Conservation (phyloP, 1,140 invertebrate genomes). For the Drosophila albomicans region DNA sequence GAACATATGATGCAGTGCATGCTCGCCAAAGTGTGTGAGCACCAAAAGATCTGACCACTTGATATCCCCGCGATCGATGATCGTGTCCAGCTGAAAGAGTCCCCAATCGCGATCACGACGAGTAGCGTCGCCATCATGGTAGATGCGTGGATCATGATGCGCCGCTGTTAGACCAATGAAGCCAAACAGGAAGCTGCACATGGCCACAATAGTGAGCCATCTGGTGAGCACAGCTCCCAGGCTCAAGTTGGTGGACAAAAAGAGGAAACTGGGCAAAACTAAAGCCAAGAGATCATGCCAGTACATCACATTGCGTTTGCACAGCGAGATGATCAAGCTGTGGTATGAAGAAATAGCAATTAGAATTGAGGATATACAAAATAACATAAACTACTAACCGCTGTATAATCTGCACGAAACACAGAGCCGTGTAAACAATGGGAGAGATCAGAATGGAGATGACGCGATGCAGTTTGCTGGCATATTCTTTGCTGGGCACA, state of each 20-base stretch:
- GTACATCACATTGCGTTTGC: conserved; percentile 56
- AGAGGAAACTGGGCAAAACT: conserved; percentile 86
- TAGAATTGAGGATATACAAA: not conserved
- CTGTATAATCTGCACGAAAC: conserved; percentile 83
- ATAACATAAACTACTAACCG: conserved; percentile 83
- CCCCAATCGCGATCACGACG: conserved; percentile 90
- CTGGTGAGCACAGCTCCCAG: conserved; percentile 75
- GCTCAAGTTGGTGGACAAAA: conserved; percentile 69
- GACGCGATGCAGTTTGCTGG: conserved; percentile 74
- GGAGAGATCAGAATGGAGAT: conserved; percentile 85
- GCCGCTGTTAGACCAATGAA: conserved; percentile 90
- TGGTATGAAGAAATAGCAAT: not conserved
- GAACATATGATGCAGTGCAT: conserved; percentile 92
- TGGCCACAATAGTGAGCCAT: conserved; percentile 87
- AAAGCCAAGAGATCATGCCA: conserved; percentile 85
- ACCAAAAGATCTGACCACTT: conserved; percentile 88
- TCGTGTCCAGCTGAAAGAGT: conserved; percentile 90
- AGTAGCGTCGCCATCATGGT: conserved; percentile 91
- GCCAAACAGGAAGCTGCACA: conserved; percentile 88
- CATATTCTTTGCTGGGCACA: conserved; percentile 86
- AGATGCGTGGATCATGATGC: conserved; percentile 93
- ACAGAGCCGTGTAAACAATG: conserved; percentile 85
- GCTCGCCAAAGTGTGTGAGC: conserved; percentile 91
- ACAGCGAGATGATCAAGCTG: conserved; percentile 52
- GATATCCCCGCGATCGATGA: conserved; percentile 89